phyloP scores from a whole-genome alignment of 1,140 invertebrate genomes.

The Neodiprion virginianus region DNA sequence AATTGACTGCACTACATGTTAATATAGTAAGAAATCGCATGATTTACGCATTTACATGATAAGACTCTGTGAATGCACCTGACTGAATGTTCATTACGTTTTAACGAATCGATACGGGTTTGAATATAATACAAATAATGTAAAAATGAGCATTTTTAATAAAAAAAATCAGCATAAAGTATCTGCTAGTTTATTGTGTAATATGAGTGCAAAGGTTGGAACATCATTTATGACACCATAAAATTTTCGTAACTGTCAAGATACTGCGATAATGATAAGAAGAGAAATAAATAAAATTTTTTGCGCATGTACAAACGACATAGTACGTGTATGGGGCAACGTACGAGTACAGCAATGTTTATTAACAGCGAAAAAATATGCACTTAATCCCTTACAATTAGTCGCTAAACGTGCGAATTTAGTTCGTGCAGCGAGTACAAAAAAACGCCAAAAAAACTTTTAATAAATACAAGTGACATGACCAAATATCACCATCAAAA shows the following conservation, averaged over 20 bases:
- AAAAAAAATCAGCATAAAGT: too few species aligned
- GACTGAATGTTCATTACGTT: background rate
- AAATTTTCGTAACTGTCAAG: too few species aligned
- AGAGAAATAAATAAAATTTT: background rate
- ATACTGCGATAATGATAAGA: too few species aligned
- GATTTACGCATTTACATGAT: background rate
- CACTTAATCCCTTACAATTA: background rate
- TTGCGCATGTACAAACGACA: background rate
- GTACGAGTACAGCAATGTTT: slow-evolving; percentile 5
- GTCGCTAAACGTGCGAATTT: background rate
- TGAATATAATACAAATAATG: too few species aligned
- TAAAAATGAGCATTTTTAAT: too few species aligned
- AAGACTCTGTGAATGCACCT: background rate
- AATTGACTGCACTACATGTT: background rate
- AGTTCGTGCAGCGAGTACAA: background rate
- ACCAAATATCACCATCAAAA: too few species aligned
- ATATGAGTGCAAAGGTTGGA: too few species aligned
- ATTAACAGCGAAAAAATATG: background rate
- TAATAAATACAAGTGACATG: too few species aligned
- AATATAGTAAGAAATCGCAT: background rate
- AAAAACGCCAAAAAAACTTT: background rate
- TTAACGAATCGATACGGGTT: too few species aligned
- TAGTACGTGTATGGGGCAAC: background rate
- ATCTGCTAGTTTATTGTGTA: too few species aligned
- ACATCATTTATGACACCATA: too few species aligned